Evolutionary conservation across 2,888 invertebrate species (phyloP).

Genomic region (Cephalotes varians): DNA sequence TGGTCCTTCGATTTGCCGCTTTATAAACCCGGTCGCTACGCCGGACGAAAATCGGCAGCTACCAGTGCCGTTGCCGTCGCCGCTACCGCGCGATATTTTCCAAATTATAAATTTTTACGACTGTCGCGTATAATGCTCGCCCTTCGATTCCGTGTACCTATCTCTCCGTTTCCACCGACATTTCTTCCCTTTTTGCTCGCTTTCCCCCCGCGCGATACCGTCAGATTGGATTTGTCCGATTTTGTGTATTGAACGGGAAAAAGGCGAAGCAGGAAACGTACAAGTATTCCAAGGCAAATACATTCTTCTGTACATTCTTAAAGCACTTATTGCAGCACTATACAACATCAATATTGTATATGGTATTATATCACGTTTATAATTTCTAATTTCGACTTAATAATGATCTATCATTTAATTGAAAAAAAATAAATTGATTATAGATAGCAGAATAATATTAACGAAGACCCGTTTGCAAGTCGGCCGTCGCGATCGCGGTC

Average conservation of each 20-base stretch:
- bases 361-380: not conserved
- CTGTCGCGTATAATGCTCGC: conserved; percentile 54
- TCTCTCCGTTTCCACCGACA: conserved; percentile 61
- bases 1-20: conserved; percentile 85
- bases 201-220: conserved; percentile 67
- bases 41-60: conserved; percentile 73
- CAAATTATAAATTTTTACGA: conserved; percentile 86
- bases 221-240: conserved; percentile 84
- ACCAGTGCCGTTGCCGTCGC: conserved; percentile 17
- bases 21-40: conserved; percentile 85
- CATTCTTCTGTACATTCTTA: not conserved
- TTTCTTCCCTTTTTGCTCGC: conserved; percentile 48
- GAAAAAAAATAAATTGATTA: conserved; percentile 2
- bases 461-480: not conserved
- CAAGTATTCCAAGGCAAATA: not conserved
- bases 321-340: not conserved
- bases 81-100: conserved; percentile 82
- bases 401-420: conserved; percentile 1
- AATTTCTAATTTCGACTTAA: not conserved
- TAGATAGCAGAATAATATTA: not conserved
- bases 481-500: conserved; percentile 7
- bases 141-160: conserved; percentile 35
- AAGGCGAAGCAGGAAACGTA: conserved; percentile 57
- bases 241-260: conserved; percentile 76
- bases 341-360: not conserved